phyloP scores from a whole-genome alignment of 2,113 vertebrate genomes.

The Macquaria ambigua region DNA sequence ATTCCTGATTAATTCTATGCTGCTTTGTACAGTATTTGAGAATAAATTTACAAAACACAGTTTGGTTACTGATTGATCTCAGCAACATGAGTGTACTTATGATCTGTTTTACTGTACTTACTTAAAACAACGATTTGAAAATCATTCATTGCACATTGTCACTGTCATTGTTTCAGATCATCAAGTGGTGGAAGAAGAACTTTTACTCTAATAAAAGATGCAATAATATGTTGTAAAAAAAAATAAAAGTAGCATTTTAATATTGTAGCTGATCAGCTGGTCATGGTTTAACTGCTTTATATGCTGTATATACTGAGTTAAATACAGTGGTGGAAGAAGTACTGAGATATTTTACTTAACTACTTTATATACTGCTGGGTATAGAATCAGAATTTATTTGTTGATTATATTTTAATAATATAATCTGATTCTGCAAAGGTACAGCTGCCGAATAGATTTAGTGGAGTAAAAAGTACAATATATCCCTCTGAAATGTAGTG shows the following conservation, averaged over 20 bases:
- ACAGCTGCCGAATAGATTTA: neutral
- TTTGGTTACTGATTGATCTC: neutral
- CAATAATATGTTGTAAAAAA: conserved; percentile 4
- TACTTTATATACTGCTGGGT: neutral
- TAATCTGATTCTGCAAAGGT: neutral
- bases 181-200: neutral
- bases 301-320: neutral
- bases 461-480: neutral
- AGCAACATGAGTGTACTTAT: neutral
- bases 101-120: neutral
- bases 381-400: neutral
- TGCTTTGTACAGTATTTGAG: neutral
- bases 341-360: neutral
- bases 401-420: neutral
- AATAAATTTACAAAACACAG: neutral
- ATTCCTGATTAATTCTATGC: neutral
- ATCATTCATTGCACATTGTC: neutral
- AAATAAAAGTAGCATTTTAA: neutral
- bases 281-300: neutral
- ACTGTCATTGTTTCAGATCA: neutral
- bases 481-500: neutral
- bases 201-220: neutral
- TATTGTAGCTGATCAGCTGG: neutral
- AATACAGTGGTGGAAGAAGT: neutral
- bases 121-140: neutral